These are phyloP conservation scores for Apteryx owenii DNA, from an alignment of 2,113 vertebrate genomes.

Conservation along the genomic window DNA sequence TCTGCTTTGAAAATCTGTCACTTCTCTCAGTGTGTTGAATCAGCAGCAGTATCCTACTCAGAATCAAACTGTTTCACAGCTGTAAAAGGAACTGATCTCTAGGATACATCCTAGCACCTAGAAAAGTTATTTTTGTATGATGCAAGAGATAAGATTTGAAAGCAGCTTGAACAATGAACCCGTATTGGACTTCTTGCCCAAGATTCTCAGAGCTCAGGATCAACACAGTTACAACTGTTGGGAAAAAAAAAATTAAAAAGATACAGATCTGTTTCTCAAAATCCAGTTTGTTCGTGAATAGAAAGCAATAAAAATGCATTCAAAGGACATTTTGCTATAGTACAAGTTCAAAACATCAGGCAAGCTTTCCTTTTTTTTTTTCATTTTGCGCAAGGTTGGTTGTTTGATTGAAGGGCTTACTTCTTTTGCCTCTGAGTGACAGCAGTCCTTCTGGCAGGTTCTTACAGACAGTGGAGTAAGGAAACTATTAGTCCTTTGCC, in stretches of 20 bases:
- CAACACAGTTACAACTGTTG: neutral
- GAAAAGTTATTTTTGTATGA: neutral
- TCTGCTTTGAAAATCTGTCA: neutral
- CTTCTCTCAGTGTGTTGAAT: neutral
- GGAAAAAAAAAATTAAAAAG: neutral
- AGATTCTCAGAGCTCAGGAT: neutral
- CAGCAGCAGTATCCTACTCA: neutral
- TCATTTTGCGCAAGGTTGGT: neutral
- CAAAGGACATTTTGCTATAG: neutral
- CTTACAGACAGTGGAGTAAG: neutral
- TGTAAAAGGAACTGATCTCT: neutral
- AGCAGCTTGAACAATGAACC: neutral
- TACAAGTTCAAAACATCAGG: neutral
- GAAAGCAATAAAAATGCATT: neutral
- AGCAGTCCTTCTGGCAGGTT: neutral
- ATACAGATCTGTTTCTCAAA: neutral
- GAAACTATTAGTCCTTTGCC: neutral
- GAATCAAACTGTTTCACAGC: neutral
- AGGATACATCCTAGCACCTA: neutral
- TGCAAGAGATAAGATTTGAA: neutral
- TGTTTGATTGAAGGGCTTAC: neutral
- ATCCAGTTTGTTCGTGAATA: neutral
- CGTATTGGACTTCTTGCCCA: neutral
- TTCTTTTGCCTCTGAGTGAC: neutral
- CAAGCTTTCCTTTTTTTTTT: neutral